A percentile compares a stretch with the other conserved stretches of the same genome.
Evolutionary conservation across 1,140 invertebrate genomes (phyloP).

Genomic region (Calosoma granatense): DNA sequence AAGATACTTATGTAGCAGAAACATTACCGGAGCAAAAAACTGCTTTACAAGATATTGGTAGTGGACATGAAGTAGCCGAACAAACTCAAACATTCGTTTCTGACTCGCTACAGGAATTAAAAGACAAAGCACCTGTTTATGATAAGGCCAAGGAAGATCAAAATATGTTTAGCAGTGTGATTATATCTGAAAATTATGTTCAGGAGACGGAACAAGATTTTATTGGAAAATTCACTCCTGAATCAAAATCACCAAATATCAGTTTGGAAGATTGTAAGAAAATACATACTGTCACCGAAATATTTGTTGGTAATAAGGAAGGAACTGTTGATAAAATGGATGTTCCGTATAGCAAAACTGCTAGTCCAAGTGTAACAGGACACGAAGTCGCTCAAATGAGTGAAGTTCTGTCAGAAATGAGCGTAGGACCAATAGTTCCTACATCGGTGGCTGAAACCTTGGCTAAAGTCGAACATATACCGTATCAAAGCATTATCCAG

Average conservation of each 20-base stretch:
- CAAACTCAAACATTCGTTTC: slow-evolving; percentile 7
- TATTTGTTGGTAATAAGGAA: slow-evolving; percentile 32
- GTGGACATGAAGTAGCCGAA: slow-evolving; percentile 8
- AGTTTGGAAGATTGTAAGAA: slow-evolving; percentile 36
- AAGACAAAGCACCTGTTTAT: neutral
- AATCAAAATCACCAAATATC: slow-evolving; percentile 31
- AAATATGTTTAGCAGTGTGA: slow-evolving; percentile 21
- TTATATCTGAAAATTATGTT: slow-evolving; percentile 26
- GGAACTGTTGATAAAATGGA: slow-evolving; percentile 21
- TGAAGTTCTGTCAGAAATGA: slow-evolving; percentile 22
- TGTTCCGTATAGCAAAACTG: slow-evolving; percentile 23
- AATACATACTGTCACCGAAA: slow-evolving; percentile 28
- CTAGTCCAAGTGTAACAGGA: slow-evolving; percentile 22
- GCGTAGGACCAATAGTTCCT: slow-evolving; percentile 17
- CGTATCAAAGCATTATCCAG: slow-evolving; percentile 10
- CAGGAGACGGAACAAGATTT: slow-evolving; percentile 32
- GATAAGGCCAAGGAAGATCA: slow-evolving; percentile 21
- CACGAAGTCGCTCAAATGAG: slow-evolving; percentile 28
- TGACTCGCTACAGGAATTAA: slow-evolving; percentile 12
- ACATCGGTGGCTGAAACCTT: slow-evolving; percentile 18
- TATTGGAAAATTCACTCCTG: slow-evolving; percentile 29
- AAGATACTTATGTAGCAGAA: slow-evolving; percentile 11
- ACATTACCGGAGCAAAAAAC: slow-evolving; percentile 13
- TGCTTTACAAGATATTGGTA: slow-evolving; percentile 12
- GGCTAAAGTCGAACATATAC: neutral